Base-by-base conservation (phyloP, 1,140 invertebrate genomes). In the Penaeus chinensis region DNA sequence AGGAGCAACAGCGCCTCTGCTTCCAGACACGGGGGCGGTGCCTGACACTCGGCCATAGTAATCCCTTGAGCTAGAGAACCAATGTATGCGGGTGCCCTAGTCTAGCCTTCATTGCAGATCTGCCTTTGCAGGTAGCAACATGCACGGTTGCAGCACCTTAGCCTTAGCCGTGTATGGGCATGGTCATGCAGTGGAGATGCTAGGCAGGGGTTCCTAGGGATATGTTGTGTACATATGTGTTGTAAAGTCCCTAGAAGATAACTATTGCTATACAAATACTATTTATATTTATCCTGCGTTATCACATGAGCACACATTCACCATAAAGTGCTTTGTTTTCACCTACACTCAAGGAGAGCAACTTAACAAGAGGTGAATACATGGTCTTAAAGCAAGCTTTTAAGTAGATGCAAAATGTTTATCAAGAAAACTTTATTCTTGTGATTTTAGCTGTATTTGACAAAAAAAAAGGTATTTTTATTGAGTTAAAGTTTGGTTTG, bases 261-360 rank as follows among this genome's bases (percentile, higher is more conserved):
- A 88, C 82, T 88, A 84, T 88, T 84, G 82, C 82, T 88, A 88
- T 88, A 88, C 74, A 88, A 84, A 88, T 88, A 88, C 82, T 88
- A 88, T 88, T 88, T 88, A 88, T 88, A 88, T 88, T 87, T 88
- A 88, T 88, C 82, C 82, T 88, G 82, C 87, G 82, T 88, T 84
- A 88, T 84, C 74, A 88, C 87, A 88, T 79, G 76, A 84, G 87
- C 87, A 88, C 87, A 88, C 87, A 84, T 84, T 88, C 87, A 88
- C 87, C 87, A 88, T 84, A 79, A 88, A 88, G 82, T 88, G 87
- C 82, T 84, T 84, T 84, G 82, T 84, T 84, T 84, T 61, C 82
- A 74, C 82, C 82, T 76, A 76, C 66, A 84, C 82, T 84, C 69
- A 54, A 76, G 82, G 82, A 84, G 71, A 84, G 71, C 82, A 74